Evolutionary conservation across 2,888 invertebrate species (phyloP), one percentile per base, ranked within the genome.

Genomic region (Notodonta dromedarius): DNA sequence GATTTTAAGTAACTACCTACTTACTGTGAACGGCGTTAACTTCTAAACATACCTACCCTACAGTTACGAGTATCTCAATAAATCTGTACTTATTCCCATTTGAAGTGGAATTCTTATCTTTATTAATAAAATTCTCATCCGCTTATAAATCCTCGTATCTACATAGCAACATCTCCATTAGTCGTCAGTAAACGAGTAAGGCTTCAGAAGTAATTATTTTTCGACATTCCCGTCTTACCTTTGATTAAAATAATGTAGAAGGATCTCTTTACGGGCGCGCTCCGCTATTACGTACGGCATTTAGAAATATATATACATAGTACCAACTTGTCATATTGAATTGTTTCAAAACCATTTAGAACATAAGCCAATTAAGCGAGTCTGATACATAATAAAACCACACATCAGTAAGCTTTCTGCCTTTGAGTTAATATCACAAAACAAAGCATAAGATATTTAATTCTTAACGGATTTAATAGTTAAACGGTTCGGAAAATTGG

Each of bases 291-390:
- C 11, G 0, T 14, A 50, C 4, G 24, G 16, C 12, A 32, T 24
- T 24, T 24, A 11, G 24, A 24, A 52, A 9, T 52, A 52, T 12
- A 32, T 5, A 32, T 16, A n/a, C 6, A 24, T 24, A n/a, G 16
- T 11, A 42, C 4, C 24, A 24, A 42, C 8, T 0, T 42, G 13
- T n/a, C 5, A 32, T 13, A 35, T 35, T 13, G 13, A n/a, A 42
- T 42, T 42, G 35, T 48, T 48, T 9, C 9, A 24, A 14, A 14
- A 61, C 35, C 50, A 56, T 51, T 70, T 59, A 62, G 53, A 62
- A 65, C 54, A 55, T 61, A 73, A 73, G 63, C 63, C 65, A 69
- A 69, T 70, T 64, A 70, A 60, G 48, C 59, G 59, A 73, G 61
- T 66, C 50, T 39, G 54, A 58, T 63, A 60, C 57, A 76, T 56